Conservation (phyloP, 92 coral and sea anemone species). For the Galaxea fascicularis region DNA sequence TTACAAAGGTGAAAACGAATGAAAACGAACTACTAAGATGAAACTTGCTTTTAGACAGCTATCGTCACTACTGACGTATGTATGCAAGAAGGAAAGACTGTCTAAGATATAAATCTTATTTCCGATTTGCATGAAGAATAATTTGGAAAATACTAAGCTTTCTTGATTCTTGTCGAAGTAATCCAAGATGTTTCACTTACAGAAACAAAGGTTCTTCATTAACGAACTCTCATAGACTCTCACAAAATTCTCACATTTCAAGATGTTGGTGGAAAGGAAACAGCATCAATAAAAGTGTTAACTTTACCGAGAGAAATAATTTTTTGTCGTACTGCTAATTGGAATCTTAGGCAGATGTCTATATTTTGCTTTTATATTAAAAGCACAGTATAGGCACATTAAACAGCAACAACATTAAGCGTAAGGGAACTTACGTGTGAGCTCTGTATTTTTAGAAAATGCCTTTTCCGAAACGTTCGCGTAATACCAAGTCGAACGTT, state of each 20-base stretch:
- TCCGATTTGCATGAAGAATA: constrained; percentile 19
- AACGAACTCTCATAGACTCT: background rate
- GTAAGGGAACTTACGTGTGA: background rate
- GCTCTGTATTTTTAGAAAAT: background rate
- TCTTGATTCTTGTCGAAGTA: constrained; percentile 1
- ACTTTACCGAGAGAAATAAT: background rate
- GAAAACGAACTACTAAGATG: background rate
- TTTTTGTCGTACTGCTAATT: background rate
- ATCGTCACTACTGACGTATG: background rate
- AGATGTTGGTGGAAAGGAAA: background rate
- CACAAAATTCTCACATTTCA: background rate
- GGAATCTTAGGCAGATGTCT: background rate
- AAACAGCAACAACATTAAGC: background rate
- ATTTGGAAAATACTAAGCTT: background rate
- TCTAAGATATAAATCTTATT: constrained; percentile 37
- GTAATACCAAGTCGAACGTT: background rate
- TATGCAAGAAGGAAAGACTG: background rate
- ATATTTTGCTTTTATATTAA: background rate
- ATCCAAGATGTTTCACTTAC: background rate
- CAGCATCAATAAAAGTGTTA: background rate
- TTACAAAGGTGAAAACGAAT: background rate
- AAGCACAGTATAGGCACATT: background rate
- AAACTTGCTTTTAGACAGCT: background rate
- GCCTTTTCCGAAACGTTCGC: background rate
- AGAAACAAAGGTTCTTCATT: background rate